Evolutionary conservation across 1,140 invertebrate genomes (phyloP).

Genomic region (Drosophila varians): DNA sequence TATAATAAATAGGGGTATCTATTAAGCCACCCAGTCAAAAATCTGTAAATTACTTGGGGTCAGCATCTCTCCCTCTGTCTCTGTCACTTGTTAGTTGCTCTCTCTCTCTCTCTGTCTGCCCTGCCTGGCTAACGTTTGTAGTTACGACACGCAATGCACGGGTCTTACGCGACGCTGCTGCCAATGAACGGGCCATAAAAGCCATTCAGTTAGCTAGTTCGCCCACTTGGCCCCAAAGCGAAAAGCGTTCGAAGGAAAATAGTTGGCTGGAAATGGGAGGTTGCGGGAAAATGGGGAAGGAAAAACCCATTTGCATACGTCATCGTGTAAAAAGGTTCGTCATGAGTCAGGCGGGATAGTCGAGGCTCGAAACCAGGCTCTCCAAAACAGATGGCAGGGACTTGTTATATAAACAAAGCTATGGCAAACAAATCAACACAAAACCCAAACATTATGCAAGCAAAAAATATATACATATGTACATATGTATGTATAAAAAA

Average conservation of each 20-base stretch:
- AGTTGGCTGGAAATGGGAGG: too few species aligned
- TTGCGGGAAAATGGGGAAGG: conserved; percentile 3
- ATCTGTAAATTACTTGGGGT: conserved; percentile 30
- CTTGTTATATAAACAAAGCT: conserved; percentile 15
- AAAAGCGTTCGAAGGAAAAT: conserved; percentile 13
- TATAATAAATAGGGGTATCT: too few species aligned
- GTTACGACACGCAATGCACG: conserved; percentile 69
- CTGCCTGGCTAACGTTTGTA: background rate
- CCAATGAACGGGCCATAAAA: conserved; percentile 28
- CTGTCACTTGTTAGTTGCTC: background rate
- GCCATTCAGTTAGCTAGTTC: conserved; percentile 20
- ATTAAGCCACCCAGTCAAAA: background rate
- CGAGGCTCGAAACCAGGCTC: conserved; percentile 28
- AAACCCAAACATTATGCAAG: conserved; percentile 19
- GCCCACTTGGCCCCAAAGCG: conserved; percentile 48
- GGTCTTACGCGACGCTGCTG: conserved; percentile 30
- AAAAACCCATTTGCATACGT: conserved; percentile 51
- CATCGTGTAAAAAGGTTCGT: conserved; percentile 42
- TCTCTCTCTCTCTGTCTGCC: background rate
- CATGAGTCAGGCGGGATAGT: conserved; percentile 37
- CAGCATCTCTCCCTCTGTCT: conserved; percentile 5
- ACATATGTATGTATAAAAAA: too few species aligned
- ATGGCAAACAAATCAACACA: conserved; percentile 13
- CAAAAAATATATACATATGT: too few species aligned
- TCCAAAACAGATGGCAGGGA: background rate